These are phyloP conservation scores for Drosophila cyrtoloma DNA, from an alignment of 2,888 invertebrate genomes.

Conservation along the genomic window DNA sequence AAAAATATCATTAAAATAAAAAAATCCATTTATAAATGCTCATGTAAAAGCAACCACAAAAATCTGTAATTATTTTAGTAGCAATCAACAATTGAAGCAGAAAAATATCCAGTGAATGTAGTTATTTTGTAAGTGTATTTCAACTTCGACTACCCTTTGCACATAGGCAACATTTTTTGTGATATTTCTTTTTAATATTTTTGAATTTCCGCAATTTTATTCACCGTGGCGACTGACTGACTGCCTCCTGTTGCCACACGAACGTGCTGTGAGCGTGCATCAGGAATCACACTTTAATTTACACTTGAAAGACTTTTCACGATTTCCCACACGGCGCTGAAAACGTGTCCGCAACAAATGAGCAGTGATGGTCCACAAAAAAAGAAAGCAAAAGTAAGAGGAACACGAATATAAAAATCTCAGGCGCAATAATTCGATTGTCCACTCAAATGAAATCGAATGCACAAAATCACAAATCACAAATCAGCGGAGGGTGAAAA, in stretches of 20 bases:
- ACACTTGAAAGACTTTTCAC: conserved; percentile 71
- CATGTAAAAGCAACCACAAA: not conserved
- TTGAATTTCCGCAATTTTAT: conserved; percentile 54
- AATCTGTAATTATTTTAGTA: not conserved
- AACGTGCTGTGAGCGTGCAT: conserved; percentile 66
- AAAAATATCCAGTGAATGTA: not conserved
- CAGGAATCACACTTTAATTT: conserved; percentile 69
- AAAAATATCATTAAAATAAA: not conserved
- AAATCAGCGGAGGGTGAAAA: conserved; percentile 36
- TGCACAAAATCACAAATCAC: conserved; percentile 64
- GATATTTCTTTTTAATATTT: conserved; percentile 35
- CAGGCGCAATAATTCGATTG: conserved; percentile 74
- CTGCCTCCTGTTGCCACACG: conserved; percentile 23
- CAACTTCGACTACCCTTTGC: not conserved
- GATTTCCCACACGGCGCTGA: conserved; percentile 61
- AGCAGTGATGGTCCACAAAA: conserved; percentile 67
- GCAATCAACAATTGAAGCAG: not conserved
- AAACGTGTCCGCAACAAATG: conserved; percentile 80
- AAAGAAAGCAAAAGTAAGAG: conserved; percentile 25
- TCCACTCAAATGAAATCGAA: conserved; percentile 79
- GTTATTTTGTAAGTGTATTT: conserved; percentile 20
- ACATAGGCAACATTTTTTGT: not conserved
- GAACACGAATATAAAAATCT: conserved; percentile 38
- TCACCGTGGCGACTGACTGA: conserved; percentile 24
- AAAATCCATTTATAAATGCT: not conserved